These are phyloP conservation scores for Pleuronectes platessa DNA, from an alignment of 2,113 vertebrate genomes.

Conservation along the genomic window DNA sequence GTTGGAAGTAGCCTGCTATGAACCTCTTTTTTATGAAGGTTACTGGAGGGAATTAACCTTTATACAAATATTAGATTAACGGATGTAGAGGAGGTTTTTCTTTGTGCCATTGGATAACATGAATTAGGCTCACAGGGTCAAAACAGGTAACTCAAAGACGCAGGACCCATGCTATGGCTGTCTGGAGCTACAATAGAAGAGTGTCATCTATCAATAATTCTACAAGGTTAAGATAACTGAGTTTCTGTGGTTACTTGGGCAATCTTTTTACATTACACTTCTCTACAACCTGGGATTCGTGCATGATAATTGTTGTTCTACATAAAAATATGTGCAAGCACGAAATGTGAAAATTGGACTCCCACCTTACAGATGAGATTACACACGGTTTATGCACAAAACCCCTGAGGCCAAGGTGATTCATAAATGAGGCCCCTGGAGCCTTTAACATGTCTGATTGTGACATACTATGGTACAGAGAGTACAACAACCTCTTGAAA, in stretches of 20 bases:
- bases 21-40: too few relatives aligned
- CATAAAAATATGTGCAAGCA: neutral
- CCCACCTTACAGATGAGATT: neutral
- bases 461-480: neutral
- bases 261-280: neutral
- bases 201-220: too few relatives aligned
- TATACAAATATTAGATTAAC: neutral
- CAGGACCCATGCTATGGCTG: neutral
- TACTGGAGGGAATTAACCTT: too few relatives aligned
- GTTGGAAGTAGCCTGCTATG: neutral
- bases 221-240: too few relatives aligned
- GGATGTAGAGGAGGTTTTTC: neutral
- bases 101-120: neutral
- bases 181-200: too few relatives aligned
- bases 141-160: neutral
- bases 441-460: neutral
- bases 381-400: neutral
- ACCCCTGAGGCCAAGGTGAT: neutral
- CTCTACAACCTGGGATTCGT: neutral
- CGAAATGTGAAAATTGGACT: neutral
- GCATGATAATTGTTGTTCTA: neutral
- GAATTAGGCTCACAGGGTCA: neutral
- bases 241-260: neutral
- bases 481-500: too few relatives aligned
- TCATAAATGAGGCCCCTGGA: neutral